These are phyloP conservation scores for Scalopus aquaticus DNA, from an alignment of 2,113 vertebrate genomes.

Conservation along the genomic window DNA sequence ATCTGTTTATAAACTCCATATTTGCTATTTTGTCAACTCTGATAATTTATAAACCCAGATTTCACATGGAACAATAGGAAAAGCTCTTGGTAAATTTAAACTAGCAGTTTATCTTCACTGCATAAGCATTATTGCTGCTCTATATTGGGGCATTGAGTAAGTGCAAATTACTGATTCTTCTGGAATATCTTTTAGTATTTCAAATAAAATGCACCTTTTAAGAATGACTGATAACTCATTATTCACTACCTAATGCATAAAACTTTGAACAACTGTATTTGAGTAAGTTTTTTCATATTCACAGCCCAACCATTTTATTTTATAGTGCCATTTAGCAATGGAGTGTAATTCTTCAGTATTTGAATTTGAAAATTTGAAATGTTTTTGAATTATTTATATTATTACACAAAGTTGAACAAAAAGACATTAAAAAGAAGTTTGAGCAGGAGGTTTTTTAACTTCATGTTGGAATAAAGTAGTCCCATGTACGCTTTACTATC, in stretches of 20 bases:
- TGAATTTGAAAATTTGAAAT: constrained; percentile 65
- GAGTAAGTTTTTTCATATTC: constrained; percentile 26
- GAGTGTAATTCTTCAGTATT: constrained; percentile 44
- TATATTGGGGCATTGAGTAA: constrained; percentile 50
- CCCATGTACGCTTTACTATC: neutral
- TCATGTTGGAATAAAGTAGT: neutral
- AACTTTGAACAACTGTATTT: constrained; percentile 57
- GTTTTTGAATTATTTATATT: constrained; percentile 59
- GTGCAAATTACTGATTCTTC: constrained; percentile 62
- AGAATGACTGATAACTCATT: constrained; percentile 65
- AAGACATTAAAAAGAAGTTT: constrained; percentile 16
- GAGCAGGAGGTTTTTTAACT: neutral
- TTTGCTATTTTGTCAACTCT: neutral
- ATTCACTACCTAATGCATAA: constrained; percentile 62
- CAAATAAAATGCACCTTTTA: constrained; percentile 65
- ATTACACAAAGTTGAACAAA: constrained; percentile 33
- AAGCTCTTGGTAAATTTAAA: constrained; percentile 55
- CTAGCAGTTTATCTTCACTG: constrained; percentile 13
- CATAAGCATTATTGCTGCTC: constrained; percentile 33
- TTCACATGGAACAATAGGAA: neutral
- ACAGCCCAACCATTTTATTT: constrained; percentile 55
- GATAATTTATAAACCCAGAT: constrained; percentile 52
- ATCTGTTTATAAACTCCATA: neutral
- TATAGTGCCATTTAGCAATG: constrained; percentile 55
- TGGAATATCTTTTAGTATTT: constrained; percentile 56